Base-by-base conservation (phyloP, 23 tunicate genomes). In the Trididemnum nubilum region DNA sequence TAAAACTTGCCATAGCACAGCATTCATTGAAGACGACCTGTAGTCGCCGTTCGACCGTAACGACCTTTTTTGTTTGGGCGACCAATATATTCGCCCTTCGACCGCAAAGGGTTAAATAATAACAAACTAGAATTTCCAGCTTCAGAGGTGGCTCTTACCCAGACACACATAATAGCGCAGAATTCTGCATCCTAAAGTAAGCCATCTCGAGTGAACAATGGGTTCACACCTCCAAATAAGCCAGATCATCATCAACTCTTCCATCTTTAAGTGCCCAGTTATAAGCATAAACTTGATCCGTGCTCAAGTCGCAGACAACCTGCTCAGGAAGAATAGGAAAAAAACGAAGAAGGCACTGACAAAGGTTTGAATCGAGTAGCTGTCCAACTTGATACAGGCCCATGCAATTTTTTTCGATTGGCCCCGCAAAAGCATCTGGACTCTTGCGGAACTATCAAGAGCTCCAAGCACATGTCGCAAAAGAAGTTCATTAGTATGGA, bases 241-340 rank as follows among this genome's bases (percentile, higher is more conserved):
- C 37, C 18, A 78, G 34, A 78, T 67, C 36, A 26, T 28, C 50
- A 23, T 57, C 82, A 57, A 78, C 35, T 78, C 22, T 18, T 26
- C 72, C 82, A 50, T 5, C 9, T 29, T 57, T 28, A 2, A 78
- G 27, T 2, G 72, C 71, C 65, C 36, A 51, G 21, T 51, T 27
- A 78, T 78, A 78, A 3, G 82, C 82, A 51, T 78, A 78, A n/a
- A 30, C 25, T 58, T 78, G 82, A 26, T 78, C 82, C 25, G 82
- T 25, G 65, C 82, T 78, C 15, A 78, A 29, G 35, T 78, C 82
- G 7, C n/a, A n/a, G 12, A 78, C 72, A 58, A 78, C 72, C 34
- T 35, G 35, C 18, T 78, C 27, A 25, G 82, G 72, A 3, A 78
- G 65, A 35, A 27, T 22, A 26, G 82, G 82, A 51, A 52, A 78